Evolutionary conservation across 92 coral and sea anemone genomes (phyloP).

Genomic region (Porites divaricata): DNA sequence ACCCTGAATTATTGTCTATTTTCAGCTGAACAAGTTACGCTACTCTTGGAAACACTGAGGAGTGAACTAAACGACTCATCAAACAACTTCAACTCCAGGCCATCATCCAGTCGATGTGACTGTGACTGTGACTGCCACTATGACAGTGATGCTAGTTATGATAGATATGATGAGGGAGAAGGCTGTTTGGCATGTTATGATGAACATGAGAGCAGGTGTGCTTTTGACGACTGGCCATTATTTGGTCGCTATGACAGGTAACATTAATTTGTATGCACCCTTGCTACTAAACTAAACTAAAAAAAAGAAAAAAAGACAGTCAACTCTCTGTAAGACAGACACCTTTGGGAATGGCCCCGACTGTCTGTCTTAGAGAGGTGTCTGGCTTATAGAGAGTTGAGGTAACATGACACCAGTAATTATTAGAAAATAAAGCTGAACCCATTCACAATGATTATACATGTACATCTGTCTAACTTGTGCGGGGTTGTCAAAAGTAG

Average conservation of each 20-base stretch:
- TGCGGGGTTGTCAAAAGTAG: too few relatives aligned
- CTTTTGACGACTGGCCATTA: conserved; percentile 14
- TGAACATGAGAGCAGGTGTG: conserved; percentile 3
- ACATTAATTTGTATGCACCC: neutral
- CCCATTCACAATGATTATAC: too few relatives aligned
- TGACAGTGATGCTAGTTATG: conserved; percentile 27
- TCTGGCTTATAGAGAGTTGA: too few relatives aligned
- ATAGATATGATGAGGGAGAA: neutral
- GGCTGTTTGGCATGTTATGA: conserved; percentile 14
- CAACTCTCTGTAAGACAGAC: too few relatives aligned
- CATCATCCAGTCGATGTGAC: conserved; percentile 38
- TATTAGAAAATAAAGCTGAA: too few relatives aligned
- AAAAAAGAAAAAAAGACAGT: too few relatives aligned
- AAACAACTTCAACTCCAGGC: conserved; percentile 9
- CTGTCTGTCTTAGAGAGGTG: too few relatives aligned
- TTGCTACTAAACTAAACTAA: too few relatives aligned
- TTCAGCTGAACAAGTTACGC: conserved; percentile 45
- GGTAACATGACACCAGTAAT: too few relatives aligned
- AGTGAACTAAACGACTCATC: conserved; percentile 13
- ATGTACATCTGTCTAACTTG: too few relatives aligned
- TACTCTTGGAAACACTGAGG: conserved; percentile 37
- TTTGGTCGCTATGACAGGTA: neutral
- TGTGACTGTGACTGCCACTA: conserved; percentile 40
- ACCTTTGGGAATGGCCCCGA: too few relatives aligned
- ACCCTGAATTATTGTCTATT: neutral